These are phyloP conservation scores for Diplodus puntazzo DNA, from an alignment of 2,797 vertebrate genomes.

Conservation along the genomic window DNA sequence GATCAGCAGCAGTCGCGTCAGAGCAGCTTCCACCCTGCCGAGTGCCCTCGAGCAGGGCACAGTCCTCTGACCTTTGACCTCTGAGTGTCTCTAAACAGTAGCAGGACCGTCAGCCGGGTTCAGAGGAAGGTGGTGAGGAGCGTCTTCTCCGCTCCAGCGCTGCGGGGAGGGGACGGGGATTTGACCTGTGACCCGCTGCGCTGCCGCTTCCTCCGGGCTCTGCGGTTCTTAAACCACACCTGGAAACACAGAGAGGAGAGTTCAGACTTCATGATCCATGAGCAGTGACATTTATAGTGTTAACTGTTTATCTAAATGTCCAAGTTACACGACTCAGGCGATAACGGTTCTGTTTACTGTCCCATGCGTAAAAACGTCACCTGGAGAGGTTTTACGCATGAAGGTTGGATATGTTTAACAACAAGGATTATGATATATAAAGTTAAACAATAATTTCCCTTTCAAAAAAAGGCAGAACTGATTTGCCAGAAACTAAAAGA, in stretches of 20 bases:
- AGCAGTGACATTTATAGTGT: no score
- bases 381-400: no score
- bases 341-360: no score
- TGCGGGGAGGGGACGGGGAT: background rate
- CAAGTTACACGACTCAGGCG: no score
- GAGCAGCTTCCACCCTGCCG: background rate
- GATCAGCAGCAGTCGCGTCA: background rate
- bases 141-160: background rate
- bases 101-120: background rate
- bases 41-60: background rate
- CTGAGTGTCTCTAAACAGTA: background rate
- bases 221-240: constrained; percentile 88
- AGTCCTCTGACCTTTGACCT: constrained; percentile 17
- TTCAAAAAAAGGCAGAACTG: no score
- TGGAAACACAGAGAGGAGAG: constrained; percentile 31
- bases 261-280: background rate
- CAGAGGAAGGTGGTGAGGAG: constrained; percentile 24
- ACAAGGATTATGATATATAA: background rate
- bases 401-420: no score
- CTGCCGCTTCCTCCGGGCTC: constrained; percentile 81
- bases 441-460: background rate
- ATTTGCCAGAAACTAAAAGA: background rate
- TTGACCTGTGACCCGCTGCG: constrained; percentile 44
- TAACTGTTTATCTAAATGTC: no score
- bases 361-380: no score